phyloP scores from a whole-genome alignment of 2,888 invertebrate genomes.

The Polia nebulosa region DNA sequence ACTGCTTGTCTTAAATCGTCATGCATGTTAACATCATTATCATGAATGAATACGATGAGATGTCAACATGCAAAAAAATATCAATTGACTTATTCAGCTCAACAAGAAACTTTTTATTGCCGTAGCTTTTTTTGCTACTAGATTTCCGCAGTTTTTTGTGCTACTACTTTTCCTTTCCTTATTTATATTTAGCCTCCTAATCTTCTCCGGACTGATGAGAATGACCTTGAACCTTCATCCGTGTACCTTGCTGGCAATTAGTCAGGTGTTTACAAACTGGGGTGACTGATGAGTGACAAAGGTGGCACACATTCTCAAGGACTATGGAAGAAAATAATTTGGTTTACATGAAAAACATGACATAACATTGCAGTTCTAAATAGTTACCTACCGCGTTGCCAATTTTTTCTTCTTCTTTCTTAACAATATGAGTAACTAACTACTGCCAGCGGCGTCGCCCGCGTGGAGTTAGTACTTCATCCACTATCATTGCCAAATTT shows the following conservation, averaged over 20 bases:
- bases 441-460: too few species aligned
- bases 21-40: too few species aligned
- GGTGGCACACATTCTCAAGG: conserved; percentile 17
- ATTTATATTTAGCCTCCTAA: neutral
- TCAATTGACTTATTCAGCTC: neutral
- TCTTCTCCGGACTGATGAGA: conserved; percentile 1
- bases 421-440: too few species aligned
- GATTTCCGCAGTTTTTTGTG: neutral
- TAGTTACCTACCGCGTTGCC: too few species aligned
- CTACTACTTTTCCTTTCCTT: neutral
- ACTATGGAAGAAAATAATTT: neutral
- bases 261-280: conserved; percentile 9
- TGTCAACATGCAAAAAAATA: too few species aligned
- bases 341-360: conserved; percentile 5
- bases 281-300: neutral
- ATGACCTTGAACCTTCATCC: conserved; percentile 20
- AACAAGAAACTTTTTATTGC: neutral
- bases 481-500: too few species aligned
- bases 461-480: too few species aligned
- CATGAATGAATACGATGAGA: too few species aligned
- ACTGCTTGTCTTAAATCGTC: too few species aligned
- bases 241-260: conserved; percentile 3
- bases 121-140: neutral
- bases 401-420: too few species aligned
- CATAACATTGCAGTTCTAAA: too few species aligned